Evolutionary conservation across 1,140 invertebrate genomes (phyloP), one percentile per base, ranked within the genome.

Genomic region (Drosophila santomea): DNA sequence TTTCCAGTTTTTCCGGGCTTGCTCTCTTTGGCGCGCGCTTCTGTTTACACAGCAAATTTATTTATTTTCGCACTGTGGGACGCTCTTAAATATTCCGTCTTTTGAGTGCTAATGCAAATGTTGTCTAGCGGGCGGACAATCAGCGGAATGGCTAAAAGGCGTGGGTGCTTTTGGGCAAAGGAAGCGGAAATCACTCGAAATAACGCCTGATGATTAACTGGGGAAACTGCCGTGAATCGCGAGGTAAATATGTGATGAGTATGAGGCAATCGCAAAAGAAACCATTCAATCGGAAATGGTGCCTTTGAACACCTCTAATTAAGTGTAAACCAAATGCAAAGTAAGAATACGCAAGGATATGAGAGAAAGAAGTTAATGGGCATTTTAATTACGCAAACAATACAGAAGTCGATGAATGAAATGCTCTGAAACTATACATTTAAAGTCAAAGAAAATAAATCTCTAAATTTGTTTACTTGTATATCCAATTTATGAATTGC

Each of bases 31-130:
- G 55, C 71, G 57, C 48, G 20, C 54, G 81, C 82, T 80, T 76
- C 66, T 88, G 83, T 88, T 88, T 89, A 80, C 84, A 77, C 67
- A 78, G 83, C 84, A 88, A 89, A 88, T 89, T 88, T 88, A 89
- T 86, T 89, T 89, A 89, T 86, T 81, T 86, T 83, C 82, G 74
- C 82, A 68, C 74, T 75, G 78, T 86, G 81, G 61, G 77, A 84
- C 77, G 83, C 80, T 79, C 72, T 89, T 89, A 86, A 86, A 88
- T 86, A 86, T 86, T 88, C 84, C 66, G 59, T 83, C 78, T 81
- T 85, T 78, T 85, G 71, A 86, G 78, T 78, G 82, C 68, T 63
- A 63, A 88, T 86, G 83, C 82, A 86, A 86, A 86, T 86, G 81
- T 83, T 67, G 74, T 78, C 76, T 66, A 61, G 38, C 58, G 43